Evolutionary conservation across 2,113 vertebrate genomes (phyloP).

Genomic region (Gobiocypris rarus): DNA sequence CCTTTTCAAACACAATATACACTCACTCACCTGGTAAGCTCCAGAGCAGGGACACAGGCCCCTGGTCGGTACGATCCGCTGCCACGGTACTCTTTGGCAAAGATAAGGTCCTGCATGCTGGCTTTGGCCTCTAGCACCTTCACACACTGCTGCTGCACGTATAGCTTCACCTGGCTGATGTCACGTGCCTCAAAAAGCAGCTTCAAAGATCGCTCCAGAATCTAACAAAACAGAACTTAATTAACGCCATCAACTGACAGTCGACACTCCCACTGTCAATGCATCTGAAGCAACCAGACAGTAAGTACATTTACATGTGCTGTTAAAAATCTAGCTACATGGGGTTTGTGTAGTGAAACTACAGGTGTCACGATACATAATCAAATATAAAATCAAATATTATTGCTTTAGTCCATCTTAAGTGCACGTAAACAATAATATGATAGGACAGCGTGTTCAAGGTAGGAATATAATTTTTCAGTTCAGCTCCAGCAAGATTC

Average conservation of each 20-base stretch:
- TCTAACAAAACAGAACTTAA: constrained; percentile 72
- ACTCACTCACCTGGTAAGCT: constrained; percentile 89
- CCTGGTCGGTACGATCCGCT: constrained; percentile 88
- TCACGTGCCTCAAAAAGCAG: constrained; percentile 97
- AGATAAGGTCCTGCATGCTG: constrained; percentile 96
- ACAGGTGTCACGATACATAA: too few relatives aligned
- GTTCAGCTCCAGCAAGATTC: too few relatives aligned
- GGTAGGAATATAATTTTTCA: too few relatives aligned
- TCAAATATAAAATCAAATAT: too few relatives aligned
- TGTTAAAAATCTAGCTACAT: too few relatives aligned
- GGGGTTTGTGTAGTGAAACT: too few relatives aligned
- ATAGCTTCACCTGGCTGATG: constrained; percentile 96
- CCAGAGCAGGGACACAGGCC: constrained; percentile 92
- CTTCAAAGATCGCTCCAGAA: constrained; percentile 96
- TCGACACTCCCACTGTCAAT: too few relatives aligned
- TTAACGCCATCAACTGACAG: background rate
- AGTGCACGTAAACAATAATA: too few relatives aligned
- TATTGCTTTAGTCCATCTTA: too few relatives aligned
- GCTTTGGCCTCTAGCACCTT: constrained; percentile 92
- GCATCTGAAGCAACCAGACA: too few relatives aligned
- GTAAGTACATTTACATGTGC: too few relatives aligned
- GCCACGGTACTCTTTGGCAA: constrained; percentile 97
- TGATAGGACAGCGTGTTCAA: too few relatives aligned
- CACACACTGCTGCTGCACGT: constrained; percentile 91
- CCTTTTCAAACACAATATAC: background rate